Conservation (phyloP, 2,888 invertebrate genomes). For the Lacanobia oleracea region DNA sequence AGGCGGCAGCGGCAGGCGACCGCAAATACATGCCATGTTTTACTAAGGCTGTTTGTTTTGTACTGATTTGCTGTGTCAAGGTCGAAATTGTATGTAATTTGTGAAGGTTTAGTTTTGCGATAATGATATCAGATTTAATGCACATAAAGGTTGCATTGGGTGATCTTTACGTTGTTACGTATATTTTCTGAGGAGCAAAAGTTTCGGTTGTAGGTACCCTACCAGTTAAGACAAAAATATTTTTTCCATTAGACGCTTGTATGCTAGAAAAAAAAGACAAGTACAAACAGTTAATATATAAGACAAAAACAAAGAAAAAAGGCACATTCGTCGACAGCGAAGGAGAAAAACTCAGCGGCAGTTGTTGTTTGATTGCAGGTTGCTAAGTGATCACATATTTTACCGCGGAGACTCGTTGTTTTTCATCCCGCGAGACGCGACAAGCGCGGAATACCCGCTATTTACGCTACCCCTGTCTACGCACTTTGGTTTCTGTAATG, state of each 20-base stretch:
- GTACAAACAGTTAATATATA: neutral
- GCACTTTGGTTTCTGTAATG: constrained; percentile 61
- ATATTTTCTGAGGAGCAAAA: neutral
- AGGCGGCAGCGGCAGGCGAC: constrained; percentile 57
- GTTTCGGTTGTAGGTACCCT: neutral
- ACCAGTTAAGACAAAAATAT: neutral
- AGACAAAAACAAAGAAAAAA: constrained; percentile 61
- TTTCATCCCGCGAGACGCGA: constrained; percentile 76
- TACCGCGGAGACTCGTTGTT: constrained; percentile 81
- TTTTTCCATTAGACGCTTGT: neutral
- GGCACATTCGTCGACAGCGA: constrained; percentile 71
- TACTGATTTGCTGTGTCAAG: constrained; percentile 70
- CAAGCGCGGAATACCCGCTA: constrained; percentile 68
- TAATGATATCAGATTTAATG: constrained; percentile 17
- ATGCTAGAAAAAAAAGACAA: constrained; percentile 12
- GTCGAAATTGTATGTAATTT: constrained; percentile 59
- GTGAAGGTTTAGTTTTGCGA: neutral
- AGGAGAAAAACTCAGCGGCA: constrained; percentile 81
- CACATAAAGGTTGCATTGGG: neutral
- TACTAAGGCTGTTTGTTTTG: constrained; percentile 62
- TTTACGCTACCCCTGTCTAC: constrained; percentile 64
- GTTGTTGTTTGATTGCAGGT: constrained; percentile 88
- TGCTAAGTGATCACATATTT: constrained; percentile 90
- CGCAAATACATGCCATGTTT: constrained; percentile 65
- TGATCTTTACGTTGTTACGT: neutral